phyloP scores from a whole-genome alignment of 2,113 vertebrate species.

The Thinocorus orbignyianus region DNA sequence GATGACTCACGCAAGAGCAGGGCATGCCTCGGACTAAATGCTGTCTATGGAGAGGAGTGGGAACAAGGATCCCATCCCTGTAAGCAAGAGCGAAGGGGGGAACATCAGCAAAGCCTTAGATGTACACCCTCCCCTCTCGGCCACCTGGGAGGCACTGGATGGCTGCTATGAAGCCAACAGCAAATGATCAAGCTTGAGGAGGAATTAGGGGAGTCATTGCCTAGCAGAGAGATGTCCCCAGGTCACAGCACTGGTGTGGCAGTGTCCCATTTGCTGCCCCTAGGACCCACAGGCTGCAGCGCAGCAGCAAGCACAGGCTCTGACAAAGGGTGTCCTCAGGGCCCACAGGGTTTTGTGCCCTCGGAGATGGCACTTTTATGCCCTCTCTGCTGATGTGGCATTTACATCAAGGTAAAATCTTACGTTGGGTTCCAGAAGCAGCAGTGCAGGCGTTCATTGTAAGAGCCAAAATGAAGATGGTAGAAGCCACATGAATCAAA shows the following conservation, averaged over 20 bases:
- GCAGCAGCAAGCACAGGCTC: neutral
- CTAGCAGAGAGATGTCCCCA: neutral
- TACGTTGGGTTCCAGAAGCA: neutral
- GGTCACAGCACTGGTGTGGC: fast-evolving
- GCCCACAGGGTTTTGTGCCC: fast-evolving
- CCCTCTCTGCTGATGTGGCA: neutral
- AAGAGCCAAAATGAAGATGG: neutral
- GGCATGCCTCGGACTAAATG: fast-evolving
- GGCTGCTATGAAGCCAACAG: neutral
- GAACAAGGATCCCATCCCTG: neutral
- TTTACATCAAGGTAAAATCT: neutral
- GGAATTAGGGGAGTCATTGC: neutral
- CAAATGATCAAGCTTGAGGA: neutral
- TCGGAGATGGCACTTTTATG: neutral
- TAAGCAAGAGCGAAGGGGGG: fast-evolving
- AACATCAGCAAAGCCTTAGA: neutral
- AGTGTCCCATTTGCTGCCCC: fast-evolving
- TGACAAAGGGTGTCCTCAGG: neutral
- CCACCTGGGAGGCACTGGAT: neutral
- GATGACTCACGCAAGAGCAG: neutral
- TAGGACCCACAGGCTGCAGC: no score
- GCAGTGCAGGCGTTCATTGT: neutral
- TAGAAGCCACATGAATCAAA: neutral
- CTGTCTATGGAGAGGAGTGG: neutral
- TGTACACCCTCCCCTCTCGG: neutral